phyloP scores from a whole-genome alignment of 35 echinoderm and acorn worm species.

The Diadema setosum region DNA sequence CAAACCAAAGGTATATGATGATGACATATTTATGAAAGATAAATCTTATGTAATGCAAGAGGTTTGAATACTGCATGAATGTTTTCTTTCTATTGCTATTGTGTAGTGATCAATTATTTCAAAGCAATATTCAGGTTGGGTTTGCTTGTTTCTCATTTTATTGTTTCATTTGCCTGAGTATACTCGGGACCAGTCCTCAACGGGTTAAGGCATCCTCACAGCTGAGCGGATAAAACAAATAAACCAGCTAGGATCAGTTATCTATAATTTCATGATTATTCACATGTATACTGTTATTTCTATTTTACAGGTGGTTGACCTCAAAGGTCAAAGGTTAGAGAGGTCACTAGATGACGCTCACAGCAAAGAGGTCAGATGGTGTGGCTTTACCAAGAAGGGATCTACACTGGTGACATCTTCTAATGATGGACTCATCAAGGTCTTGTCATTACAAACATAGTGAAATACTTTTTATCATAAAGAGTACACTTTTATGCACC shows the following conservation, averaged over 20 bases:
- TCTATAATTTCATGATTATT: too few relatives aligned
- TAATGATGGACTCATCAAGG: slow-evolving; percentile 19
- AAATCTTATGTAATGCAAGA: background rate
- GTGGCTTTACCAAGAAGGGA: slow-evolving; percentile 53
- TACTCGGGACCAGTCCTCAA: too few relatives aligned
- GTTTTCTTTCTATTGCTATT: background rate
- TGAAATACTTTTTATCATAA: too few relatives aligned
- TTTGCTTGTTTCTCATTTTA: background rate
- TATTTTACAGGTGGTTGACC: background rate
- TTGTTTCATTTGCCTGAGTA: background rate
- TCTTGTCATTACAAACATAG: too few relatives aligned
- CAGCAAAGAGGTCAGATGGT: slow-evolving; percentile 17
- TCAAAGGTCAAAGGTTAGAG: background rate
- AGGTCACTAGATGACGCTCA: slow-evolving; percentile 28
- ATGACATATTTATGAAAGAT: background rate
- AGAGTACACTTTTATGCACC: too few relatives aligned
- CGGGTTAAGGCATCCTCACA: too few relatives aligned
- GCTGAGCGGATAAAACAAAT: too few relatives aligned
- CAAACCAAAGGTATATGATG: background rate
- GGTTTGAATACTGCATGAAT: background rate
- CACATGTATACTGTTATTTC: too few relatives aligned
- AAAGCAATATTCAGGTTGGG: too few relatives aligned
- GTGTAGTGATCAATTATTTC: background rate
- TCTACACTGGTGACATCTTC: slow-evolving; percentile 33
- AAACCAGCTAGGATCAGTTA: too few relatives aligned